Evolutionary conservation across 35 echinoderm and acorn worm species (phyloP), one percentile per base, ranked within the genome.

Genomic region (Strongylocentrotus purpuratus): DNA sequence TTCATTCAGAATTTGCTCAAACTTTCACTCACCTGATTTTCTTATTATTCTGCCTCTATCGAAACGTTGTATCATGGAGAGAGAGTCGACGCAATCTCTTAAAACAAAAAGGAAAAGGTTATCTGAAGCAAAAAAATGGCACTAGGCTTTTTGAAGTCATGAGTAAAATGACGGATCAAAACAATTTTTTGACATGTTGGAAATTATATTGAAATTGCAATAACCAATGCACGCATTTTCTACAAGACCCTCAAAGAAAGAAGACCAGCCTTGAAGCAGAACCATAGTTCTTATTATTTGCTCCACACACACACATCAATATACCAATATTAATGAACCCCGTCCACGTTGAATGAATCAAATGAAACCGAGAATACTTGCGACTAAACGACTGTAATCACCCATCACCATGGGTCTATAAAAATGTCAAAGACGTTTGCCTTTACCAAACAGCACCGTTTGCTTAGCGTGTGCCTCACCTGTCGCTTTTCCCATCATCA

Each of bases 371-470:
- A 45, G 32, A 35, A 89, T 45, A 31, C 32, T 89, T 89, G n/a
- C 45, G 32, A 32, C 32, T 89, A 89, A 89, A 89, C 87, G 87
- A 46, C 87, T 17, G 87, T 89, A 89, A 89, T 89, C 45, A 89
- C 14, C 87, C 33, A 89, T 89, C 87, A 46, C 45, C 87, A 89
- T 89, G 31, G 87, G 87, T 89, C 45, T 46, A 89, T 89, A 89
- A 89, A 89, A 89, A 89, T 89, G 87, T 89, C 87, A 45, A 46
- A 33, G 33, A 20, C 32, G 87, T 89, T 89, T 89, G 87, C 87
- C 45, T 46, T 89, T 18, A 46, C 87, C 87, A 89, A 89, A 89
- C 45, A 89, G 33, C 87, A 46, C 87, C 14, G 87, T 89, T 89
- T 89, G 87, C 87, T 89, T 31, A 45, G 87, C 45, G 87, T 31